Evolutionary conservation across 1,140 invertebrate species (phyloP), one percentile per base, ranked within the genome.

Genomic region (Papilio machaon): DNA sequence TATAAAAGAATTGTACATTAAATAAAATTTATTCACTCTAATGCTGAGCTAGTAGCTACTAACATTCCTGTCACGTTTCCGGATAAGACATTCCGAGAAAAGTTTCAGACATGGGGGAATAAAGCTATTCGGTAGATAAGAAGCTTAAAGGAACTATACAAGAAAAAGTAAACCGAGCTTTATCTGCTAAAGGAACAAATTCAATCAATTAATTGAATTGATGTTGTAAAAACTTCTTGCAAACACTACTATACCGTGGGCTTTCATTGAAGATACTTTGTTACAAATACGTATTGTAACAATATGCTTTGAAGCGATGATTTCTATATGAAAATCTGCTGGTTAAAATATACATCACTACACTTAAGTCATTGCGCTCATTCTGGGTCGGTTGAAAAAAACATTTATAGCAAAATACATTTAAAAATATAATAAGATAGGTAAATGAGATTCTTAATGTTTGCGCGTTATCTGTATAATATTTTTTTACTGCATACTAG

Each of bases 381-480:
- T 30, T 43, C 4, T 43, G 38, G 17, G 17, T 17, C 15, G 15
- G 52, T 5, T 17, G 17, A 54, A 30, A 30, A 13, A 67, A 67
- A n/a, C 8, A 35, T 30, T 67, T 67, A 35, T 23, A 35, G 35
- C 30, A 67, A 60, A 64, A 23, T 30, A 67, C 23, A 67, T 35
- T 67, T 35, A 67, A 67, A 15, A 35, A 23, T 67, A 67, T 67
- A 35, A 67, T 67, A 6, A 67, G 64, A 67, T 30, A 60, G 7
- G 58, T 60, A 70, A 70, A 70, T 70, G 64, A 70, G 64, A 70
- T 70, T 70, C 23, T 70, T 70, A 70, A 70, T 35, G 64, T 70
- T 7, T 15, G 35, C 23, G 60, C 23, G 60, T 35, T 70, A 70
- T 70, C 64, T 35, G 10, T 38, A 70, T 70, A 17, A 54, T 54